Evolutionary conservation across 2,113 vertebrate genomes (phyloP), one percentile per base, ranked within the genome.

Genomic region (Sander lucioperca): DNA sequence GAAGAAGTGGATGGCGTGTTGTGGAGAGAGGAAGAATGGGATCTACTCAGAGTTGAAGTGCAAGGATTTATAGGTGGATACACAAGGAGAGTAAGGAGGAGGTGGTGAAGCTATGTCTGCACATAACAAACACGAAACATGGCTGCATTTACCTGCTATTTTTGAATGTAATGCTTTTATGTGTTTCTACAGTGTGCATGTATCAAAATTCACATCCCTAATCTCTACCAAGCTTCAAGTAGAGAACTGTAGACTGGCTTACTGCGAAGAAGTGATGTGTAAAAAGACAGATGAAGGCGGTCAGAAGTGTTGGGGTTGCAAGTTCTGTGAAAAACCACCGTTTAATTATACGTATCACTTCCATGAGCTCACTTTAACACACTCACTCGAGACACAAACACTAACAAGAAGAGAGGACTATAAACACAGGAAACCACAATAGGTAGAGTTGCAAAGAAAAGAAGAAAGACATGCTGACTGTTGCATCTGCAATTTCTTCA

Each of bases 401-500:
- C 67, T 65, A 75, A 76, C 64, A 73, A 75, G 43, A 84, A 19
- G 36, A 67, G 23, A 36, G 18, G 47, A 83, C 73, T 67, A 2
- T 27, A 79, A 86, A 81, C 48, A 69, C 90, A 92, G 91, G 89
- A 93, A 93, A 89, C 90, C 88, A 21, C 88, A 80, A 86, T 12
- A 74, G 58, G 71, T 83, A 77, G 18, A 72, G 68, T 11, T 86
- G 91, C 89, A 89, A 43, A 80, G 47, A 69, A 57, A 68, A 6
- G 12, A n/a, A 53, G 25, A 54, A 27, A 70, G 64, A 25, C 54
- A n/a, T 2, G 33, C 39, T 10, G 50, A 33, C 81, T 82, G 82
- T 14, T 90, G 88, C 87, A 87, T 74, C 25, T 74, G 79, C 88
- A 78, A 11, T 3, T 56, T 43, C n/a, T 71, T 63, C 7, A 0